Percentiles rank a stretch among this genome's conserved stretches.
phyloP scores from a whole-genome alignment of 1,140 invertebrate species.

The Ips typographus region DNA sequence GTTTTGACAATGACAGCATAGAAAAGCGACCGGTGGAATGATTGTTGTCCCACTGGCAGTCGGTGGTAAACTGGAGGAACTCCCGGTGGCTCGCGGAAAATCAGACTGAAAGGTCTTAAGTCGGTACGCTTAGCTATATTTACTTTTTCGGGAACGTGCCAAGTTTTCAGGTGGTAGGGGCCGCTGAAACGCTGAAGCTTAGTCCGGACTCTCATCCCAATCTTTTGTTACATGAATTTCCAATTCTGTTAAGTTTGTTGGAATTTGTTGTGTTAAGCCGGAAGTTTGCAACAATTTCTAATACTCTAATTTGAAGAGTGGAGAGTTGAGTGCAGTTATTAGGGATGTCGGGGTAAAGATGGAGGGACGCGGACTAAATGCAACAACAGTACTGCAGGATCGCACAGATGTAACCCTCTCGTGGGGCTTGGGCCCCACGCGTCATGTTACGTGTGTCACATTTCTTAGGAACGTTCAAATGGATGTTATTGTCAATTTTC shows the following conservation, averaged over 20 bases:
- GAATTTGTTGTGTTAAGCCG: neutral
- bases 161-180: conserved; percentile 49
- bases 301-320: no score
- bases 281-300: neutral
- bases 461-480: no score
- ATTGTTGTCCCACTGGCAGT: conserved; percentile 8
- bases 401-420: conserved; percentile 35
- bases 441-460: neutral
- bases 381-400: neutral
- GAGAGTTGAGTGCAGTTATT: no score
- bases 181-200: conserved; percentile 6
- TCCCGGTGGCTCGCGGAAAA: conserved; percentile 33
- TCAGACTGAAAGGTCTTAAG: conserved; percentile 32
- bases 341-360: no score
- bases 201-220: neutral
- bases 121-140: conserved; percentile 50
- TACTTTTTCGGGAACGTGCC: conserved; percentile 51
- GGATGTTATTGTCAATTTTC: no score
- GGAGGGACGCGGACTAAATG: conserved; percentile 2
- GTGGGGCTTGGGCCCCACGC: conserved; percentile 33
- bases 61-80: conserved; percentile 41
- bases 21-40: conserved; percentile 1
- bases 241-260: neutral
- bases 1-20: conserved; percentile 18
- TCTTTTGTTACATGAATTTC: no score